These are phyloP conservation scores for Eristalis intricaria DNA, from an alignment of 2,888 invertebrate genomes.

Conservation along the genomic window DNA sequence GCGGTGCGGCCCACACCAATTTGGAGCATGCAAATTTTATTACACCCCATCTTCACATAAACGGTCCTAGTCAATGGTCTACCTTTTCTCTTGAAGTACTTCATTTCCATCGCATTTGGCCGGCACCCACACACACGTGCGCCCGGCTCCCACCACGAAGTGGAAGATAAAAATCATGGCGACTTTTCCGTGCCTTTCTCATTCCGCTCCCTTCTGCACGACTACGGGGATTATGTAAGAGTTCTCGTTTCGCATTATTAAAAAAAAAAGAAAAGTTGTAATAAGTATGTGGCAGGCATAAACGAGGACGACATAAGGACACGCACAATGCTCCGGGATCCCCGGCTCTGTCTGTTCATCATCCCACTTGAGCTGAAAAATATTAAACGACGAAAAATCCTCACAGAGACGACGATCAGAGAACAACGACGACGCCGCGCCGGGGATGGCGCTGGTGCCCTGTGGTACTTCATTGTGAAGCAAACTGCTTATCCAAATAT, in stretches of 20 bases:
- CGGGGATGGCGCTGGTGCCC: background rate
- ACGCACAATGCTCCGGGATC: constrained; percentile 6
- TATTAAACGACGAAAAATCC: background rate
- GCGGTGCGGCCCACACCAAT: constrained; percentile 5
- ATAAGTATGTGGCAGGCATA: constrained; percentile 30
- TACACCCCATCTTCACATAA: constrained; percentile 29
- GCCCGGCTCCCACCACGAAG: background rate
- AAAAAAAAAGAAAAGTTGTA: constrained; percentile 4
- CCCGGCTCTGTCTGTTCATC: background rate
- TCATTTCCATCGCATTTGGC: background rate
- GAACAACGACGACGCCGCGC: too few species aligned
- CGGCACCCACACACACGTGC: too few species aligned
- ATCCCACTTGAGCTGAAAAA: constrained; percentile 5
- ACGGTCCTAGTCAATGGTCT: background rate
- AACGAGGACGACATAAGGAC: constrained; percentile 20
- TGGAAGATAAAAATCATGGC: constrained; percentile 8
- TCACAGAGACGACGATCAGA: too few species aligned
- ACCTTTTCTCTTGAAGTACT: constrained; percentile 16
- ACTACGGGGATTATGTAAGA: background rate
- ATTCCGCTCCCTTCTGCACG: background rate
- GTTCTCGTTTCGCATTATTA: background rate
- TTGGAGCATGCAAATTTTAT: constrained; percentile 54
- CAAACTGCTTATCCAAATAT: constrained; percentile 15
- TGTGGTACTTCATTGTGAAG: constrained; percentile 5
- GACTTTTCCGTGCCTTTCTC: background rate